phyloP scores from a whole-genome alignment of 1,140 invertebrate species.

The Ceratina japonica region DNA sequence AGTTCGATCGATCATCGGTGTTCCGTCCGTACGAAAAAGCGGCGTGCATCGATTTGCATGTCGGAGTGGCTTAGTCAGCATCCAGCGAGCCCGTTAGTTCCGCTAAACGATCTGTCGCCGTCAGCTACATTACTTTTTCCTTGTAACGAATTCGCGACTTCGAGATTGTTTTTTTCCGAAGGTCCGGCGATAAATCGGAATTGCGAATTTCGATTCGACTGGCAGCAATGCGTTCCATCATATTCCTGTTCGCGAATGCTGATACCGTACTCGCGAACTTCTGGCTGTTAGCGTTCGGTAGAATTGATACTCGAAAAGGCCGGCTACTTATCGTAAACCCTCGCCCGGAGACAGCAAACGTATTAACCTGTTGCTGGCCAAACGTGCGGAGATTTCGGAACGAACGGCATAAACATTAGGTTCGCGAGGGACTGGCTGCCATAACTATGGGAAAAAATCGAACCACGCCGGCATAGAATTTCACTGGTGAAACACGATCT shows the following conservation, averaged over 20 bases:
- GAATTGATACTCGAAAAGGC: background rate
- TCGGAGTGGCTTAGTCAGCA: slow-evolving; percentile 71
- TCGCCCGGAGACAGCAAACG: background rate
- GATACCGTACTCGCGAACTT: background rate
- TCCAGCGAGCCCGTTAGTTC: slow-evolving; percentile 44
- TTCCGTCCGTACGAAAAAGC: slow-evolving; percentile 32
- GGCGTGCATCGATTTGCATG: slow-evolving; percentile 68
- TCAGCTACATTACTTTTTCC: slow-evolving; percentile 51
- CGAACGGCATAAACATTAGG: background rate
- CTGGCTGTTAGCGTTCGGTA: background rate
- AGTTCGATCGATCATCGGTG: slow-evolving; percentile 28
- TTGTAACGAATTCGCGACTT: slow-evolving; percentile 61
- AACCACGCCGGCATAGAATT: background rate
- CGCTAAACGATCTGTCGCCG: slow-evolving; percentile 59
- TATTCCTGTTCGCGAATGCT: background rate
- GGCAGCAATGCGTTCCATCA: no score
- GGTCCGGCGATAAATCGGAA: background rate
- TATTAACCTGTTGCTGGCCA: slow-evolving; percentile 29
- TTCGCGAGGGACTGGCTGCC: background rate
- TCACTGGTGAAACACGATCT: background rate
- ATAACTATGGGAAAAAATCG: background rate
- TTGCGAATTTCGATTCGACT: no score
- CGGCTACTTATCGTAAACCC: slow-evolving; percentile 1
- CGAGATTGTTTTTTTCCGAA: slow-evolving; percentile 14
- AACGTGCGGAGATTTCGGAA: slow-evolving; percentile 1